phyloP scores from a whole-genome alignment of 2,113 vertebrate species.

The Scortum barcoo region DNA sequence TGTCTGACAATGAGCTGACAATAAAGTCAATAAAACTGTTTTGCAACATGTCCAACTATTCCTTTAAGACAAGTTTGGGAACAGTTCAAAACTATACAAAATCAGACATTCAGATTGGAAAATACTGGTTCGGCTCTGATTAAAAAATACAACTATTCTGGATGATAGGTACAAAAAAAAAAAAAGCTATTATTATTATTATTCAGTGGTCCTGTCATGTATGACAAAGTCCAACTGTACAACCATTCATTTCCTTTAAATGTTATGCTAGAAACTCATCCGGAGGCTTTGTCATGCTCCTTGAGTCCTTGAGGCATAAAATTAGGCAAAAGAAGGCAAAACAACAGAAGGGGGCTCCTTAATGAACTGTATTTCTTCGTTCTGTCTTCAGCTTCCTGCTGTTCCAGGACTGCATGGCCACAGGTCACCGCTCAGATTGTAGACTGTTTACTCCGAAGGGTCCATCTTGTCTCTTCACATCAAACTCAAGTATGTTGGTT shows the following conservation, averaged over 20 bases:
- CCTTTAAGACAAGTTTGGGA: too few relatives aligned
- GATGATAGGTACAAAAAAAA: neutral
- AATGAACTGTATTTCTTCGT: slow-evolving; percentile 14
- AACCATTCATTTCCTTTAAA: neutral
- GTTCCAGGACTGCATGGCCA: slow-evolving; percentile 39
- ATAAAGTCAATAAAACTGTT: too few relatives aligned
- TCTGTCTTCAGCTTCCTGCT: slow-evolving; percentile 41
- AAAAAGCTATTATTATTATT: neutral
- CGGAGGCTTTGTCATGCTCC: neutral
- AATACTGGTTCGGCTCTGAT: neutral
- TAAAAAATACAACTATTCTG: neutral
- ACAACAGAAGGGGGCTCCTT: slow-evolving; percentile 2
- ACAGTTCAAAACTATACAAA: too few relatives aligned
- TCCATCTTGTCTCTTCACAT: slow-evolving; percentile 55
- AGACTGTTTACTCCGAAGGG: neutral
- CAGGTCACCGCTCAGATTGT: slow-evolving; percentile 58
- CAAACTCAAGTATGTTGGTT: slow-evolving; percentile 54
- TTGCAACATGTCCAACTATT: too few relatives aligned
- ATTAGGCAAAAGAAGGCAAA: slow-evolving; percentile 16
- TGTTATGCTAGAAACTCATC: neutral
- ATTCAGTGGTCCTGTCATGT: neutral
- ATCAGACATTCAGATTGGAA: too few relatives aligned
- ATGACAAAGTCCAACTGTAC: neutral
- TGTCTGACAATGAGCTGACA: too few relatives aligned
- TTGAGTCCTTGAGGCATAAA: slow-evolving; percentile 7